phyloP scores from a whole-genome alignment of 2,888 invertebrate species.

The Athalia rosae region DNA sequence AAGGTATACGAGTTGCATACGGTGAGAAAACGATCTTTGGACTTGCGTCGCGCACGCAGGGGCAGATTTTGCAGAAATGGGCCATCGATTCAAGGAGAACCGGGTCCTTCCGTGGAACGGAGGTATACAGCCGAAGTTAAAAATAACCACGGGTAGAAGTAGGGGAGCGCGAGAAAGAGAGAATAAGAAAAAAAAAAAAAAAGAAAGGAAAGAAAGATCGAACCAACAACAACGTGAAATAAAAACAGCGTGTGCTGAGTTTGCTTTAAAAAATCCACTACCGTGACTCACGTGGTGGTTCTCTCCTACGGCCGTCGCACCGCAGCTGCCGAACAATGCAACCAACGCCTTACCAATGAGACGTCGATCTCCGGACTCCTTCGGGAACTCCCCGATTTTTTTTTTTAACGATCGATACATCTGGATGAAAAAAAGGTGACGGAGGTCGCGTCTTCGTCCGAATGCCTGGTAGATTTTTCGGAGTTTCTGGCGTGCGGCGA shows the following conservation, averaged over 20 bases:
- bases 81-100: conserved; percentile 49
- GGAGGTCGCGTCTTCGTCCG: too few species aligned
- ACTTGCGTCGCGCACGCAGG: too few species aligned
- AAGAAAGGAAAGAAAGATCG: too few species aligned
- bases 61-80: conserved; percentile 45
- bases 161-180: conserved; percentile 11
- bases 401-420: too few species aligned
- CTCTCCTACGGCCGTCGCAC: not conserved
- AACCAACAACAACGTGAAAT: too few species aligned
- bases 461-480: too few species aligned
- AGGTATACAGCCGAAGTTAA: conserved; percentile 30
- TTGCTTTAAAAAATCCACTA: not conserved
- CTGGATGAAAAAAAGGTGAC: too few species aligned
- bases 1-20: not conserved
- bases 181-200: conserved; percentile 28
- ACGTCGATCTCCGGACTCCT: too few species aligned
- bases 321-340: conserved; percentile 8
- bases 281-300: conserved; percentile 27
- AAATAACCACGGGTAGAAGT: conserved; percentile 10
- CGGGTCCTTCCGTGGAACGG: conserved; percentile 48
- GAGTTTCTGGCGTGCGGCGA: too few species aligned
- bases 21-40: conserved; percentile 19
- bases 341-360: too few species aligned
- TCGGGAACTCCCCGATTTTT: conserved; percentile 1
- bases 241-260: too few species aligned